Evolutionary conservation across 2,113 vertebrate genomes (phyloP).

Genomic region (Bettongia penicillata): DNA sequence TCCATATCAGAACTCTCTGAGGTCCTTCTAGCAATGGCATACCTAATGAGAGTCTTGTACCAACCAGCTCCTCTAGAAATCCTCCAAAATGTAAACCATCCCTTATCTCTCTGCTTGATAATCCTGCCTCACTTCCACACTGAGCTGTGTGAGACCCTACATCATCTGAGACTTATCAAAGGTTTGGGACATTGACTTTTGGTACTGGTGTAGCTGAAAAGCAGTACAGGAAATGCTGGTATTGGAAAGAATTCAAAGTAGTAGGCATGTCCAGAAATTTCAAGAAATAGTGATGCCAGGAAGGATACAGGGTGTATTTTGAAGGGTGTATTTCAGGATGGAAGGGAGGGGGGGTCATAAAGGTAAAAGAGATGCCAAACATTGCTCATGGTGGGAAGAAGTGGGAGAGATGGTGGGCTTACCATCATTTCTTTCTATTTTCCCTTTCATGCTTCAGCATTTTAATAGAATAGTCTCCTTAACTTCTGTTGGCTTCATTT

Average conservation of each 20-base stretch:
- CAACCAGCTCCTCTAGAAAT: not conserved
- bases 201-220: not conserved
- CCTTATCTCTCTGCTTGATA: not conserved
- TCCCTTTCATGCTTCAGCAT: conserved; percentile 12
- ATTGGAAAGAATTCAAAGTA: not conserved
- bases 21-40: not conserved
- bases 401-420: not conserved
- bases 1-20: not conserved
- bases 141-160: not conserved
- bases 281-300: not conserved
- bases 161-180: not conserved
- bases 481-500: conserved; percentile 27
- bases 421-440: conserved; percentile 5
- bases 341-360: not conserved
- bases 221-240: not conserved
- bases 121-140: not conserved
- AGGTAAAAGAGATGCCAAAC: not conserved
- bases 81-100: not conserved
- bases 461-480: conserved; percentile 2
- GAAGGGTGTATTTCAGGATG: not conserved
- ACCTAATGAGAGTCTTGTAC: not conserved
- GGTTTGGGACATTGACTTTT: not conserved
- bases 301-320: not conserved
- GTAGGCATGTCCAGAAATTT: not conserved
- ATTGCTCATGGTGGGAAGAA: not conserved